These are phyloP conservation scores for Amia ocellicauda DNA, from an alignment of 2,113 vertebrate genomes.

Conservation along the genomic window DNA sequence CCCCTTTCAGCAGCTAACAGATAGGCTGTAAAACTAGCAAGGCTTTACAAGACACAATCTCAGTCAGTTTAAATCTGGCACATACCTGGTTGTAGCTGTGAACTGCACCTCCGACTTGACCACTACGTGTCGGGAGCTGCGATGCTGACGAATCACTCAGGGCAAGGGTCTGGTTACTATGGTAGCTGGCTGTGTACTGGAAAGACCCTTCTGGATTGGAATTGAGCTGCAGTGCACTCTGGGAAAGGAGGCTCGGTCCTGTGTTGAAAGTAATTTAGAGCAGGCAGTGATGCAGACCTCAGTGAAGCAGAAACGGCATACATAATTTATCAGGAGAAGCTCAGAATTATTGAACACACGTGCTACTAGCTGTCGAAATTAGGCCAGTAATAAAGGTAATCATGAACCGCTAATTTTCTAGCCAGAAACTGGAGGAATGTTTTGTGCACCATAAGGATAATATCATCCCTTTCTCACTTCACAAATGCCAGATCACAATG, in stretches of 20 bases:
- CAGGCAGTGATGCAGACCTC: slow-evolving; percentile 74
- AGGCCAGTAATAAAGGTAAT: slow-evolving; percentile 34
- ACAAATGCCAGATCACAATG: slow-evolving; percentile 17
- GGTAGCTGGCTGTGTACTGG: slow-evolving; percentile 97
- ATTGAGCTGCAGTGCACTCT: slow-evolving; percentile 96
- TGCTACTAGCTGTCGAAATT: slow-evolving; percentile 39
- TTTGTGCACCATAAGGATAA: slow-evolving; percentile 13
- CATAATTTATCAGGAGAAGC: slow-evolving; percentile 59
- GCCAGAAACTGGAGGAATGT: not conserved
- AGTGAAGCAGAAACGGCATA: slow-evolving; percentile 66
- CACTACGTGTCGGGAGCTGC: slow-evolving; percentile 77
- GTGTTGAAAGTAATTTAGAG: slow-evolving; percentile 73
- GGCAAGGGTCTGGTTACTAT: slow-evolving; percentile 97
- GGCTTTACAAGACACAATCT: not conserved
- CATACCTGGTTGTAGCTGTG: slow-evolving; percentile 97
- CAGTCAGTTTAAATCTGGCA: not conserved
- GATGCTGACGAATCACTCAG: slow-evolving; percentile 78
- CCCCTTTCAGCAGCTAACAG: slow-evolving; percentile 21
- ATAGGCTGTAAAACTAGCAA: not conserved
- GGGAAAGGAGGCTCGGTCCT: slow-evolving; percentile 95
- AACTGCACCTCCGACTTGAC: slow-evolving; percentile 81
- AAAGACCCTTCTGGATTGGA: slow-evolving; percentile 95
- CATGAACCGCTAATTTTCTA: not conserved
- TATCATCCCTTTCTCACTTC: slow-evolving; percentile 29
- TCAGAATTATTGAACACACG: slow-evolving; percentile 45